A percentile compares a stretch with the other conserved stretches of the same genome.
phyloP scores from a whole-genome alignment of 2,888 invertebrate genomes.

The Antheraea yamamai region DNA sequence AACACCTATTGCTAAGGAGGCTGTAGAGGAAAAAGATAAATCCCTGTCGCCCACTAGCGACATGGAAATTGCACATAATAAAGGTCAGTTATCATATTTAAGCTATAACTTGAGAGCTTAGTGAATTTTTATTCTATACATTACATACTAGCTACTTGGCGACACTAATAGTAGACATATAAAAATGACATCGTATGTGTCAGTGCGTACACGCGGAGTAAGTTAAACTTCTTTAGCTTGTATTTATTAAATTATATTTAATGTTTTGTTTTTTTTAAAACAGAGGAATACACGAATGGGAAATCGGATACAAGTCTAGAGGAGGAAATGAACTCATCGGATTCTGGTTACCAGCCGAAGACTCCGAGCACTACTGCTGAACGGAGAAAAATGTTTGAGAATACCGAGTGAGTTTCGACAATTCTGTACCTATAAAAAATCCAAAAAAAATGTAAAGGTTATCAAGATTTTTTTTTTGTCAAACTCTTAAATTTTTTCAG shows the following conservation, averaged over 20 bases:
- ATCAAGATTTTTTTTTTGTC: too few species aligned
- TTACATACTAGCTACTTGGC: too few species aligned
- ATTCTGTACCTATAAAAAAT: too few species aligned
- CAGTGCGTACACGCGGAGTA: too few species aligned
- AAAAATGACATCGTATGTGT: too few species aligned
- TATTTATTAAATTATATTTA: too few species aligned
- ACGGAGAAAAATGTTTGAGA: constrained; percentile 88
- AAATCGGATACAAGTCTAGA: constrained; percentile 84
- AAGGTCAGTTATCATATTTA: constrained; percentile 50
- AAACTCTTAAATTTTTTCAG: too few species aligned
- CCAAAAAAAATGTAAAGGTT: too few species aligned
- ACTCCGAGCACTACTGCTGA: constrained; percentile 91
- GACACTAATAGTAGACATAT: too few species aligned
- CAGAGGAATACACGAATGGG: constrained; percentile 80
- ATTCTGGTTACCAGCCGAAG: constrained; percentile 86
- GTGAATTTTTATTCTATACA: background rate
- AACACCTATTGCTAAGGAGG: constrained; percentile 51
- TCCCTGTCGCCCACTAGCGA: constrained; percentile 80
- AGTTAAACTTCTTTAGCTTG: too few species aligned
- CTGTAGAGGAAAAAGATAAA: constrained; percentile 64
- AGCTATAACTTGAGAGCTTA: background rate
- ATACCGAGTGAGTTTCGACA: constrained; percentile 60
- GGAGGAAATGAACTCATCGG: constrained; percentile 83
- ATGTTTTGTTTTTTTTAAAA: constrained; percentile 19
- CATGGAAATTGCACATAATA: constrained; percentile 60